phyloP scores from a whole-genome alignment of 2,113 vertebrate genomes.

The Arizona elegans region DNA sequence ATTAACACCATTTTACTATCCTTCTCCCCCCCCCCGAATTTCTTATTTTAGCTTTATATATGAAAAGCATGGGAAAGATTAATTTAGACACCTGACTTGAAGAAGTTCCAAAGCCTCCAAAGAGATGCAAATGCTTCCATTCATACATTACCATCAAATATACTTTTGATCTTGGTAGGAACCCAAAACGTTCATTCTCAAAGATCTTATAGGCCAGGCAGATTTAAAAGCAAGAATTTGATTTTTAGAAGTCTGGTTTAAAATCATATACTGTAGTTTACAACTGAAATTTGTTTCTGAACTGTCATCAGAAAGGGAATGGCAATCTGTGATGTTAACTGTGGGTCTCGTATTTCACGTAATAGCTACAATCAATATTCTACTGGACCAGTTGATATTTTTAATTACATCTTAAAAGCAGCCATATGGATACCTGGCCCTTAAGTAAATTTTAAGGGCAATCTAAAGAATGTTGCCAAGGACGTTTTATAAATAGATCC shows the following conservation, averaged over 20 bases:
- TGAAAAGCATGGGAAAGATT: not conserved
- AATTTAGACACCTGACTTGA: not conserved
- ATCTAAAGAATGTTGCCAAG: not conserved
- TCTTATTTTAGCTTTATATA: not conserved
- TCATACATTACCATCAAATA: not conserved
- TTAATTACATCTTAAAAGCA: not conserved
- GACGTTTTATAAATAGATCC: not conserved
- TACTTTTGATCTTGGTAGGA: not conserved
- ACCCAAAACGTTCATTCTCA: not conserved
- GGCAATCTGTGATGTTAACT: not conserved
- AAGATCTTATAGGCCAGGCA: not conserved
- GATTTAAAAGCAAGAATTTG: not conserved
- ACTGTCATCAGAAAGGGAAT: not conserved
- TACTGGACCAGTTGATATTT: not conserved
- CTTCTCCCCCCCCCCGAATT: not conserved
- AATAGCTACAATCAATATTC: not conserved
- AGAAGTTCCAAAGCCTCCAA: not conserved
- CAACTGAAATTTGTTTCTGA: not conserved
- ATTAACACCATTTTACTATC: not conserved
- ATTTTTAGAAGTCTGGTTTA: not conserved
- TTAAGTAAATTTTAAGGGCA: not conserved
- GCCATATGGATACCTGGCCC: not conserved
- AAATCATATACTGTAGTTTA: not conserved
- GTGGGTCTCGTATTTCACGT: not conserved
- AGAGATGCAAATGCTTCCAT: not conserved